These are phyloP conservation scores for Belgica antarctica DNA, from an alignment of 2,888 invertebrate genomes.

Conservation along the genomic window DNA sequence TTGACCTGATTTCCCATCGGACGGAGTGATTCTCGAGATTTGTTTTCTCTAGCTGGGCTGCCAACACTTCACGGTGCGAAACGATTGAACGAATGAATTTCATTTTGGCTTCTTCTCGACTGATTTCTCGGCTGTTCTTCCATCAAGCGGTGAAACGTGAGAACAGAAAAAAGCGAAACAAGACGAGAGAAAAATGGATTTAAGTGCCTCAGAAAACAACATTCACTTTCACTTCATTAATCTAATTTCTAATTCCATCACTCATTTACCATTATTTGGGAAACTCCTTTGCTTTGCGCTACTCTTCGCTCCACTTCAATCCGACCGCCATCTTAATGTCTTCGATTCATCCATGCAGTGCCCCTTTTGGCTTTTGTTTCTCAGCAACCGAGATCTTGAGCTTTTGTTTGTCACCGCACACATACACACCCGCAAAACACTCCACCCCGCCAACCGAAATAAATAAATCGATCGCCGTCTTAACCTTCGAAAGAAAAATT, in stretches of 20 bases:
- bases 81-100: not conserved
- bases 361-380: not conserved
- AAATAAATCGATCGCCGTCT: not conserved
- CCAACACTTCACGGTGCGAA: not conserved
- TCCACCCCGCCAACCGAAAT: not conserved
- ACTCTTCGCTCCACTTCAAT: not conserved
- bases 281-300: too few relatives aligned
- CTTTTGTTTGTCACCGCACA: not conserved
- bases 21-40: not conserved
- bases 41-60: not conserved
- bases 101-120: not conserved
- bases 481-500: not conserved
- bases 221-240: constrained; percentile 40
- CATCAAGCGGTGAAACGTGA: not conserved
- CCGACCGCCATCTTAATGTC: constrained; percentile 27
- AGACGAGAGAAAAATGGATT: constrained; percentile 5
- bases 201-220: constrained; percentile 7
- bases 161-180: not conserved
- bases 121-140: constrained; percentile 13
- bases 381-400: constrained; percentile 3
- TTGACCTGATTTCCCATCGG: constrained; percentile 2
- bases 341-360: not conserved
- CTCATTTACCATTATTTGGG: constrained; percentile 37
- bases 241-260: constrained; percentile 42
- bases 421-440: constrained; percentile 10